Conservation (phyloP, 2,888 invertebrate genomes). For the Eupithecia subfuscata region DNA sequence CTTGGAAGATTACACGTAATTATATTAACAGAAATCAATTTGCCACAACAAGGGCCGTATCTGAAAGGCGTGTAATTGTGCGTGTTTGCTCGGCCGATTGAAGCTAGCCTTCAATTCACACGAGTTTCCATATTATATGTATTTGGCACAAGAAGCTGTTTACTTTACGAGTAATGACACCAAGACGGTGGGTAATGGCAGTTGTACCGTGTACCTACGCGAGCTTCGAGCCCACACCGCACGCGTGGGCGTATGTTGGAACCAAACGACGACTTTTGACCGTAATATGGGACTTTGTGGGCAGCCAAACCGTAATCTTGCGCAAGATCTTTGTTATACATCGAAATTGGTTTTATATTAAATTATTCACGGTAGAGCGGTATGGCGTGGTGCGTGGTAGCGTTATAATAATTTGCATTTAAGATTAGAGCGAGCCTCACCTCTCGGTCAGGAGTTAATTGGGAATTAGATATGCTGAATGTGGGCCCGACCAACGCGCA, state of each 20-base stretch:
- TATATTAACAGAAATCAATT: constrained; percentile 33
- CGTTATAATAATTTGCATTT: constrained; percentile 45
- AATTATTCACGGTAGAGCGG: constrained; percentile 33
- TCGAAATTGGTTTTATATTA: constrained; percentile 34
- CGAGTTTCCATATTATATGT: constrained; percentile 28
- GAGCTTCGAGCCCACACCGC: constrained; percentile 24
- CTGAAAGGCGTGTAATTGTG: constrained; percentile 24
- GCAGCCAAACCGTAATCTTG: constrained; percentile 48
- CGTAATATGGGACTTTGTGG: constrained; percentile 51
- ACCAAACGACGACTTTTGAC: constrained; percentile 54
- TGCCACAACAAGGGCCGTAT: constrained; percentile 16
- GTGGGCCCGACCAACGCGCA: constrained; percentile 32
- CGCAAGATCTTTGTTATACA: constrained; percentile 45
- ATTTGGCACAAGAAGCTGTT: constrained; percentile 31
- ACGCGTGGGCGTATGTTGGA: constrained; percentile 49
- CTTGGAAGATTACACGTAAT: constrained; percentile 23
- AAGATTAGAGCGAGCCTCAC: constrained; percentile 39
- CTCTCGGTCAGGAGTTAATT: constrained; percentile 46
- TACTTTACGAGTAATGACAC: constrained; percentile 30
- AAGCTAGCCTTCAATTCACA: constrained; percentile 25
- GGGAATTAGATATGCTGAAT: constrained; percentile 44
- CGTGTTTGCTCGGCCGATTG: constrained; percentile 8
- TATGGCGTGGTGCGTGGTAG: constrained; percentile 20
- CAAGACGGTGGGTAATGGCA: constrained; percentile 29
- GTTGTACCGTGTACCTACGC: constrained; percentile 18